A percentile compares a stretch with the other conserved stretches of the same genome.
phyloP scores from a whole-genome alignment of 2,113 vertebrate genomes.

The Sitta europaea region DNA sequence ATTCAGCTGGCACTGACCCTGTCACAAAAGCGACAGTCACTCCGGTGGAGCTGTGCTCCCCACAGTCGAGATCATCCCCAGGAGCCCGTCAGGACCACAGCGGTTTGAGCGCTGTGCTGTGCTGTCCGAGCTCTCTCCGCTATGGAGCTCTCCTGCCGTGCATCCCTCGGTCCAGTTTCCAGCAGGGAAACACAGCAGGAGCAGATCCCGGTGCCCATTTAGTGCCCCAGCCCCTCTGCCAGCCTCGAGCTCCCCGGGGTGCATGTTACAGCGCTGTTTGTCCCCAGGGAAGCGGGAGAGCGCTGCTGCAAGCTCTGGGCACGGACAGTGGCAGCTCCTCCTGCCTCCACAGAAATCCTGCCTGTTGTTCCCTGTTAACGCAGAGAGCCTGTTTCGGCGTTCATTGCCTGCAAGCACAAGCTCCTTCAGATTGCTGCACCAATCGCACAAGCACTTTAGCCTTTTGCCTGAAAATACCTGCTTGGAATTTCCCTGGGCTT shows the following conservation, averaged over 20 bases:
- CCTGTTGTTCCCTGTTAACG: background rate
- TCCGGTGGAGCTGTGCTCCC: rapidly evolving
- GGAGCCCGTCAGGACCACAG: rapidly evolving
- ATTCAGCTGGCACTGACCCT: background rate
- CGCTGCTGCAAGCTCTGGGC: background rate
- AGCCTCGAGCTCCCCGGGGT: rapidly evolving
- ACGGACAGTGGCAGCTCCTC: rapidly evolving
- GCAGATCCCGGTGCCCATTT: rapidly evolving
- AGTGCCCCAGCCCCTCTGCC: background rate
- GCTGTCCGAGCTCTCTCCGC: rapidly evolving
- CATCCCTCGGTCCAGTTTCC: rapidly evolving
- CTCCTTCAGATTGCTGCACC: background rate
- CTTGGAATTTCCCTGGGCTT: background rate
- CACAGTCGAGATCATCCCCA: rapidly evolving
- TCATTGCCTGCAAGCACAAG: background rate
- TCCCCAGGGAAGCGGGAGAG: background rate
- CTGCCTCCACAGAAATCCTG: background rate
- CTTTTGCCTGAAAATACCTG: background rate
- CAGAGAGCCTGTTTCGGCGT: rapidly evolving
- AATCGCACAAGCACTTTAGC: rapidly evolving
- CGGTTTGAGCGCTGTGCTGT: rapidly evolving
- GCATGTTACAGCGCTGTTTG: rapidly evolving
- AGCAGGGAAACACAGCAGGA: background rate
- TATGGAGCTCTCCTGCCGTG: rapidly evolving
- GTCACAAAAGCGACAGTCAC: rapidly evolving